These are phyloP conservation scores for Cataglyphis altisquamis DNA, from an alignment of 2,888 invertebrate genomes.

Conservation along the genomic window DNA sequence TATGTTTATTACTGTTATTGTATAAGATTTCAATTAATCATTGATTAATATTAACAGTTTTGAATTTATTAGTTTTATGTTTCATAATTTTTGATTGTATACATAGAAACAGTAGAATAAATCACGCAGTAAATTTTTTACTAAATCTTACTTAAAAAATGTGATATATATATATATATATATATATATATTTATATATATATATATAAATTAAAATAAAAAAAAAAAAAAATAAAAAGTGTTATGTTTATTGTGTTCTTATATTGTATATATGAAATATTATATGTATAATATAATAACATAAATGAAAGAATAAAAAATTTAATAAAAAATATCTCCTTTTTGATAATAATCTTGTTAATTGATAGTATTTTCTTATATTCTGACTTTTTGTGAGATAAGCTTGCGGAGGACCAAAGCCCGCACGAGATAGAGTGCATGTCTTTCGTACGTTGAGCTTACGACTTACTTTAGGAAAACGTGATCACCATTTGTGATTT, in stretches of 20 bases:
- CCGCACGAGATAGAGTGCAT: constrained; percentile 53
- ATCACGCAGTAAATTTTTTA: background rate
- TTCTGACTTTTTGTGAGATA: constrained; percentile 69
- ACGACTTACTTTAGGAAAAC: constrained; percentile 76
- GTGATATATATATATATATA: background rate
- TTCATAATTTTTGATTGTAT: background rate
- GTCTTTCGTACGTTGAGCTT: constrained; percentile 68
- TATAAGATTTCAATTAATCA: background rate
- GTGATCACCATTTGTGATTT: constrained; percentile 78
- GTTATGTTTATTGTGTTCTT: background rate
- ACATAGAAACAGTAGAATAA: background rate
- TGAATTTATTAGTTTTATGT: background rate
- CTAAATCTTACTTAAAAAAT: background rate
- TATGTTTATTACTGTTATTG: background rate
- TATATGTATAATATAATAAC: background rate
- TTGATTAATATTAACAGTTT: background rate
- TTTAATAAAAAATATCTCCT: background rate
- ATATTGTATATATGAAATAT: background rate
- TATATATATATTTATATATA: background rate
- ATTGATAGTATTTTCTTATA: background rate
- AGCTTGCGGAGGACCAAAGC: constrained; percentile 60
- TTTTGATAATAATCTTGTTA: background rate
- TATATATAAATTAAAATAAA: background rate
- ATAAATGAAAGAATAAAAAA: background rate
- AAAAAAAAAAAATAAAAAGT: background rate